Conservation (phyloP, 2,797 vertebrate genomes). For the Myoxocephalus aenaeus region DNA sequence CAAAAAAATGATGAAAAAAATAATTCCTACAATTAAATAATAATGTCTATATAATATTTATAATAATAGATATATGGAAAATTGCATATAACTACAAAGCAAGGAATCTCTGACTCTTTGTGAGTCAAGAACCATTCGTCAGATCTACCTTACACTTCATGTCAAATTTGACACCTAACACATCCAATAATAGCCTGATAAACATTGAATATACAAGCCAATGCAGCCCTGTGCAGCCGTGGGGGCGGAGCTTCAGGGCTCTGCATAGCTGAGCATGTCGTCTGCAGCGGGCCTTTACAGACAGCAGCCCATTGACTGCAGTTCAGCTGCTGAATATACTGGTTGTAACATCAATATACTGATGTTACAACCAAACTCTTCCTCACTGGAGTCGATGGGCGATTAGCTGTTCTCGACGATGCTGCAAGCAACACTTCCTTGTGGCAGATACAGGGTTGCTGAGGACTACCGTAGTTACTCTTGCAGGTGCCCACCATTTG, state of each 20-base stretch:
- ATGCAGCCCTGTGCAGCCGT: background rate
- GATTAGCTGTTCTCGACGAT: background rate
- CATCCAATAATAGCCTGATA: background rate
- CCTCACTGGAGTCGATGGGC: background rate
- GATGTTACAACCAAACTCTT: background rate
- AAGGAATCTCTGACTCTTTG: background rate
- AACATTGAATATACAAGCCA: background rate
- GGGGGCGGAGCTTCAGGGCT: background rate
- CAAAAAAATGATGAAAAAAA: no score
- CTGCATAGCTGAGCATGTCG: background rate
- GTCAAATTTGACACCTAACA: background rate
- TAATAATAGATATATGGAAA: background rate
- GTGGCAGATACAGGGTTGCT: background rate
- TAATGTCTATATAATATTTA: background rate
- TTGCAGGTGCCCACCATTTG: slow-evolving; percentile 39
- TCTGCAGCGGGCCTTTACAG: background rate
- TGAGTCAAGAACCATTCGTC: background rate
- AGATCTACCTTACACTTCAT: background rate
- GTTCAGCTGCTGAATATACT: no score
- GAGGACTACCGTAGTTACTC: slow-evolving; percentile 1
- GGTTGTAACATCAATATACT: background rate
- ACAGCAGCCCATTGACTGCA: background rate
- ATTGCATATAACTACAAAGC: background rate
- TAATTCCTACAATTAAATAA: background rate
- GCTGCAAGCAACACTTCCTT: background rate